Evolutionary conservation across 2,797 vertebrate genomes (phyloP), one percentile per base, ranked within the genome.

Genomic region (Diceros bicornis): DNA sequence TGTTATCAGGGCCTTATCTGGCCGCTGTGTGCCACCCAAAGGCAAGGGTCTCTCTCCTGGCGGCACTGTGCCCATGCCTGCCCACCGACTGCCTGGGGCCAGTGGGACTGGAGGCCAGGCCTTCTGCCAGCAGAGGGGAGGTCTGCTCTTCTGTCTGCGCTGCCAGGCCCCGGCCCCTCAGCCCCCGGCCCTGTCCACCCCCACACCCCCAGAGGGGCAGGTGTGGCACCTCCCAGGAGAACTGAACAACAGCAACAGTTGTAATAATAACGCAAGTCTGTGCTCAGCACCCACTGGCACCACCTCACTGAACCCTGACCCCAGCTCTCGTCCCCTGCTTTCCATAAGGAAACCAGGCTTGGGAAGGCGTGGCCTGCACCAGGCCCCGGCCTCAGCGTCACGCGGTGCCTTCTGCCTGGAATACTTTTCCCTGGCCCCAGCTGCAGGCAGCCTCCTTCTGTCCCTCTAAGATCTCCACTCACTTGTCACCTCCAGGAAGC

Each of bases 1-100:
- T 99, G 98, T 99, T 99, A 99, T 99, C 99, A 66, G 98, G 72
- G 68, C 89, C 99, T 99, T 99, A 99, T 99, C 99, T 50, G 99
- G 98, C 99, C 99, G 98, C 99, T 98, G 99, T 99, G 99, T 99
- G 99, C 98, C 97, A 99, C 99, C 99, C 98, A 98, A 99, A 99
- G 98, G 99, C 99, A 99, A 99, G 99, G 99, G 99, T 99, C 99
- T 99, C 98, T 52, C 98, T 99, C 98, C 98, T 97, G 98, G 98
- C 99, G 99, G 98, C 98, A 90, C 95, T 97, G 96, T 96, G 97
- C 78, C 84, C 86, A 88, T 96, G 84, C 88, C 97, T 94, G 81
- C 86, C 86, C 96, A 5, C 79, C 34, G 0, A 3, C 74, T n/a
- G n/a, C 18, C 81, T 66, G 25, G 37, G 34, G 68, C 91, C 88